Conservation (phyloP, 2,797 vertebrate species). For the Podargus strigoides region DNA sequence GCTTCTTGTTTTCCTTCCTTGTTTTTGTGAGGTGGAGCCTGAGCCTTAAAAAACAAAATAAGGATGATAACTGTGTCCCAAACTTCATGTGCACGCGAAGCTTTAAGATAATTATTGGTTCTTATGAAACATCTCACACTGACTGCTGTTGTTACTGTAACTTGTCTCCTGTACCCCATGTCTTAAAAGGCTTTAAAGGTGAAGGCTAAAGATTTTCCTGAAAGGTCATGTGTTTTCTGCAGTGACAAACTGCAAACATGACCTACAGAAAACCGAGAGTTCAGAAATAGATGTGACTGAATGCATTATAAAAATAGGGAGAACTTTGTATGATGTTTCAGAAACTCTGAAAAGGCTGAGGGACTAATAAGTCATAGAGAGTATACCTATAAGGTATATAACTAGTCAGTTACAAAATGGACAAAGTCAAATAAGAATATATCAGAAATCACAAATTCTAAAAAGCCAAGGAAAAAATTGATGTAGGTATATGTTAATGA, state of each 20-base stretch:
- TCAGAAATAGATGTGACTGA: background rate
- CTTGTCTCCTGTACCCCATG: background rate
- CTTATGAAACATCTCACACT: background rate
- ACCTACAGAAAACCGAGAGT: background rate
- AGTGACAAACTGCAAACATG: background rate
- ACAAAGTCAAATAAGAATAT: background rate
- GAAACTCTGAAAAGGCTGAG: background rate
- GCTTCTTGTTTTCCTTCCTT: background rate
- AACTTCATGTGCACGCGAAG: rapidly evolving
- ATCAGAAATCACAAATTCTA: background rate
- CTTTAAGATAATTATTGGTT: background rate
- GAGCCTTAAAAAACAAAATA: background rate
- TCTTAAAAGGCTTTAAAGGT: background rate
- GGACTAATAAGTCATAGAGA: background rate
- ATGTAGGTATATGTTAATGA: background rate
- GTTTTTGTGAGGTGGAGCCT: background rate
- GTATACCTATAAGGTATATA: background rate
- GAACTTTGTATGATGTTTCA: background rate
- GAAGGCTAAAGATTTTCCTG: background rate
- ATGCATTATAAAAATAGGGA: background rate
- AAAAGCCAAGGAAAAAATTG: background rate
- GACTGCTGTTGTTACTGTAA: background rate
- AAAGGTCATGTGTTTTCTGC: background rate
- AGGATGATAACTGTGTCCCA: background rate
- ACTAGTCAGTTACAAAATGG: background rate